Conservation (phyloP, 2,797 vertebrate species). For the Muraenolepis orangiensis region DNA sequence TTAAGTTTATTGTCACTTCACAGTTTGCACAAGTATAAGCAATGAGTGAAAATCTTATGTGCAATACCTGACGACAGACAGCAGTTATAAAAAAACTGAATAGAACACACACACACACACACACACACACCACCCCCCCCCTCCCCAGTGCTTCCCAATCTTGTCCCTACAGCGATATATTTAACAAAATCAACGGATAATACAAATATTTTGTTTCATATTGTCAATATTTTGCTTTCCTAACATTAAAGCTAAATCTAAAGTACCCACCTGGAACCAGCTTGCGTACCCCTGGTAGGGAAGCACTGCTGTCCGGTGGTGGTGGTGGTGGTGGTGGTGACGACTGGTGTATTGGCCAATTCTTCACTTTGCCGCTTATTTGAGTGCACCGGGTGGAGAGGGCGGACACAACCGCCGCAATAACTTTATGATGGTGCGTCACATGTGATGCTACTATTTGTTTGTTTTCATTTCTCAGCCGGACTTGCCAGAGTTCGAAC, state of each 20-base stretch:
- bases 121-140: no score
- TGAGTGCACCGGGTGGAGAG: background rate
- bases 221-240: no score
- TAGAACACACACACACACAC: no score
- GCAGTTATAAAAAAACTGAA: no score
- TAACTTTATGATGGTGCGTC: background rate
- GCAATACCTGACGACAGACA: no score
- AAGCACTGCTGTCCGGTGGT: conserved; percentile 9
- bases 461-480: conserved; percentile 35
- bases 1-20: no score
- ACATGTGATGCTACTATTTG: conserved; percentile 12
- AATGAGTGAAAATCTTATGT: no score
- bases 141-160: background rate
- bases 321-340: conserved; percentile 22
- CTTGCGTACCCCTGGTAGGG: background rate
- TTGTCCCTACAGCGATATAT: background rate
- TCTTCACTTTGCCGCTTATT: background rate
- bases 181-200: no score
- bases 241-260: no score
- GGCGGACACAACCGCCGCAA: background rate
- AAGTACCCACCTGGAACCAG: no score
- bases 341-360: background rate
- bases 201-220: no score
- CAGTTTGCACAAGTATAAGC: no score
- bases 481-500: conserved; percentile 33